Conservation (phyloP, 64 coral and sea anemone genomes). For the Pachyseris speciosa region DNA sequence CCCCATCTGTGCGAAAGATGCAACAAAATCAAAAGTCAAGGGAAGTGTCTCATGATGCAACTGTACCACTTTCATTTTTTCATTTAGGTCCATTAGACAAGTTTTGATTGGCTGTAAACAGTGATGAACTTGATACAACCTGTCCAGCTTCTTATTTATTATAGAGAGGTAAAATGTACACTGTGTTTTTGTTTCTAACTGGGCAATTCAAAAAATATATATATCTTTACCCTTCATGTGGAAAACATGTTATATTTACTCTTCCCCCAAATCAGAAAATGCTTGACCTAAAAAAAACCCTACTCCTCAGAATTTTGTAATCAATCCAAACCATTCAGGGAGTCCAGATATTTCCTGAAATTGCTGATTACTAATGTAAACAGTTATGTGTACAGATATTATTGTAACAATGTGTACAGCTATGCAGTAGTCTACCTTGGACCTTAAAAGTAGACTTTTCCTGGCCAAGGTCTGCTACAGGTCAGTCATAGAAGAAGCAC, state of each 20-base stretch:
- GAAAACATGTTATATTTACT: too few species aligned
- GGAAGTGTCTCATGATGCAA: constrained; percentile 17
- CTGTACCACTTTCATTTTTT: constrained; percentile 32
- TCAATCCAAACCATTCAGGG: neutral
- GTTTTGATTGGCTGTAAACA: constrained; percentile 2
- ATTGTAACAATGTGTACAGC: neutral
- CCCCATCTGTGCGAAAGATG: constrained; percentile 54
- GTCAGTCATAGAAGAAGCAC: too few species aligned
- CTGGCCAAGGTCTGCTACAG: too few species aligned
- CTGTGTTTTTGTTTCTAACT: too few species aligned
- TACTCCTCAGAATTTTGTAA: neutral
- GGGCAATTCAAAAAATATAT: too few species aligned
- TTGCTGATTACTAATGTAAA: too few species aligned
- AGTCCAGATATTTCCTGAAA: neutral
- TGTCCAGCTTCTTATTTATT: neutral
- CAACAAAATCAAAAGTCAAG: constrained; percentile 7
- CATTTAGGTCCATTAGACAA: constrained; percentile 24
- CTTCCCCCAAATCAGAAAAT: neutral
- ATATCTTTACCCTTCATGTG: too few species aligned
- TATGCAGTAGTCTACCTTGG: neutral
- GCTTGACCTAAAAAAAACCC: neutral
- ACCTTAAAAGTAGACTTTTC: too few species aligned
- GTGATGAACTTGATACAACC: neutral
- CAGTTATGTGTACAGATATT: neutral
- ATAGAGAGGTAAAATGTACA: too few species aligned